phyloP scores from a whole-genome alignment of 2,888 invertebrate genomes.

The Spisula subtruncata region DNA sequence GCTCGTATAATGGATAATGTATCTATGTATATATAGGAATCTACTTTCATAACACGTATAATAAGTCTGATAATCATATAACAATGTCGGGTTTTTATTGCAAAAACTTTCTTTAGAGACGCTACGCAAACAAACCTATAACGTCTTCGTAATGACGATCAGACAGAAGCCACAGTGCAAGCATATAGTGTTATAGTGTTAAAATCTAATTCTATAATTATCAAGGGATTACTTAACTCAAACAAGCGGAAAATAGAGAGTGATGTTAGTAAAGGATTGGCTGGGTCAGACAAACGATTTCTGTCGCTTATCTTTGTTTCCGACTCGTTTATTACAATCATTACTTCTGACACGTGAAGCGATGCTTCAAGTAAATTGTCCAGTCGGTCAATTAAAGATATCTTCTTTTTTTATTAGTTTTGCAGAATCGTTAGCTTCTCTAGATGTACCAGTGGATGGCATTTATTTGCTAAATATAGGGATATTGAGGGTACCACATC shows the following conservation, averaged over 20 bases:
- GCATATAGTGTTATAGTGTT: slow-evolving; percentile 4
- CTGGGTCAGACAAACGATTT: slow-evolving; percentile 1
- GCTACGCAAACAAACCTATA: not conserved
- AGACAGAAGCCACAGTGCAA: not conserved
- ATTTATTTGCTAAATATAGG: too few species aligned
- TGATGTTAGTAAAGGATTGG: slow-evolving; percentile 23
- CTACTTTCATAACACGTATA: not conserved
- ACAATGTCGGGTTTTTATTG: not conserved
- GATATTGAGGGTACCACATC: too few species aligned
- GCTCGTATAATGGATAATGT: not conserved
- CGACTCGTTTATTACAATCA: not conserved
- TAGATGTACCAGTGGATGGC: too few species aligned
- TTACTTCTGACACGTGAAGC: not conserved
- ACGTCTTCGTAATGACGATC: not conserved
- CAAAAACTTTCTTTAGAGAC: not conserved
- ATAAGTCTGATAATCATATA: not conserved
- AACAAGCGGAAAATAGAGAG: slow-evolving; percentile 8
- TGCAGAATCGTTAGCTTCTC: not conserved
- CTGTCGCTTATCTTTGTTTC: slow-evolving; percentile 5
- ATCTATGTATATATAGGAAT: not conserved
- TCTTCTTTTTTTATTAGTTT: not conserved
- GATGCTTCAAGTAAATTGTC: not conserved
- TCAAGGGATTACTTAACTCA: slow-evolving; percentile 23
- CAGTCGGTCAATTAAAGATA: not conserved
- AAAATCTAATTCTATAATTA: not conserved